Conservation (phyloP, 1,140 invertebrate genomes). For the Paracyclopina nana region DNA sequence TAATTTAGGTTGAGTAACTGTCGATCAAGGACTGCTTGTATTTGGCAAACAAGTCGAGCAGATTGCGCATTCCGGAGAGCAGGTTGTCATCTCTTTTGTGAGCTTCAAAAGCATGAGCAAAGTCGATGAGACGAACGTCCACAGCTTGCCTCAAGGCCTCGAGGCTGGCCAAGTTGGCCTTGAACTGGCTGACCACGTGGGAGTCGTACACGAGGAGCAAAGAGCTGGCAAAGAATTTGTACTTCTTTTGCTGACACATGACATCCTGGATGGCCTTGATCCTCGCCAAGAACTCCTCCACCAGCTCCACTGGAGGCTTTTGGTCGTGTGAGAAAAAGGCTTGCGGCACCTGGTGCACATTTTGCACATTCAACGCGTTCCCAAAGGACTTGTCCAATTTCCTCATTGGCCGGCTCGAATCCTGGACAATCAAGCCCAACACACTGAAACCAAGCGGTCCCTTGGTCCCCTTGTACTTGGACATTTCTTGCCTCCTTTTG, state of each 20-base stretch:
- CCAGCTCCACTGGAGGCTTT: background rate
- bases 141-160: too few species aligned
- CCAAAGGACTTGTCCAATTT: constrained; percentile 11
- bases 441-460: constrained; percentile 10
- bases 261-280: constrained; percentile 3
- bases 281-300: background rate
- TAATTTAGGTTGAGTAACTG: too few species aligned
- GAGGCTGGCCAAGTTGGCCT: too few species aligned
- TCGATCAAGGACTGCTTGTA: too few species aligned
- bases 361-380: background rate
- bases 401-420: background rate
- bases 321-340: constrained; percentile 6
- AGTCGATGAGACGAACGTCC: constrained; percentile 10
- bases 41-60: constrained; percentile 7
- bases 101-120: constrained; percentile 11
- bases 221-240: constrained; percentile 12
- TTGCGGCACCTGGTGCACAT: background rate
- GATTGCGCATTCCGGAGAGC: constrained; percentile 9
- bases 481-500: constrained; percentile 3
- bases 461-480: constrained; percentile 13
- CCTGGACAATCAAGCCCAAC: constrained; percentile 1
- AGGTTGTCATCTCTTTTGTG: constrained; percentile 9
- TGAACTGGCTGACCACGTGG: background rate
- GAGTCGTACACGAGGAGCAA: constrained; percentile 12
- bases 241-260: constrained; percentile 1